Evolutionary conservation across 2,797 vertebrate species (phyloP), one percentile per base, ranked within the genome.

Genomic region (Cynodonichthys magdalenae): DNA sequence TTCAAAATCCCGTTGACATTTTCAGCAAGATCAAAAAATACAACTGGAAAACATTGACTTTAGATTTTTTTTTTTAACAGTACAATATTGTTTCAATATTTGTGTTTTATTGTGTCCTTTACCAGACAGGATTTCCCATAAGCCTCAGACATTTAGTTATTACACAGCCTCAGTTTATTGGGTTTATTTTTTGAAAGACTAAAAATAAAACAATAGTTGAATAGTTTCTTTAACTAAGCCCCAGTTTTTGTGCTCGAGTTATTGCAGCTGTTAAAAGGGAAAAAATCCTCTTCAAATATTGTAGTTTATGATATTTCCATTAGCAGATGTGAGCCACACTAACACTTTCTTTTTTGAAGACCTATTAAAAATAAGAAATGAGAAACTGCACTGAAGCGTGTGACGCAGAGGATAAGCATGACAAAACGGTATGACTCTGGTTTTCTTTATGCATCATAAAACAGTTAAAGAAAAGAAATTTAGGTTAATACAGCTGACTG

Each of bases 1-100:
- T 15, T n/a, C 31, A 20, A 58, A 51, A 34, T 9, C 15, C 19
- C 15, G 11, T 8, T 67, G 56, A 53, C 42, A 59, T 53, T 67
- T 59, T 18, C n/a, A 51, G 5, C n/a, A 20, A 49, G 11, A 41
- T 45, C 18, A 8, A 7, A 48, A 63, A 53, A 52, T 27, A n/a
- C n/a, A 57, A 15, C 29, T 54, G 15, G 5, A 27, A 18, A 14
- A 45, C 27, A 48, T 19, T 20, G 14, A 36, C 8, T 1, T 39
- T n/a, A n/a, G n/a, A n/a, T n/a, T 45, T 29, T 4, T 15, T 31
- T 29, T 39, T 54, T 27, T 12, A 54, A 39, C 34, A n/a, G 44
- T 45, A 17, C 17, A n/a, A 45, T n/a, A 11, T 24, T 6, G 2
- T 44, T 44, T 56, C 9, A 10, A 31, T 5, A 9, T 49, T 49